phyloP scores from a whole-genome alignment of 2,888 invertebrate species.

The Nasonia oneida region DNA sequence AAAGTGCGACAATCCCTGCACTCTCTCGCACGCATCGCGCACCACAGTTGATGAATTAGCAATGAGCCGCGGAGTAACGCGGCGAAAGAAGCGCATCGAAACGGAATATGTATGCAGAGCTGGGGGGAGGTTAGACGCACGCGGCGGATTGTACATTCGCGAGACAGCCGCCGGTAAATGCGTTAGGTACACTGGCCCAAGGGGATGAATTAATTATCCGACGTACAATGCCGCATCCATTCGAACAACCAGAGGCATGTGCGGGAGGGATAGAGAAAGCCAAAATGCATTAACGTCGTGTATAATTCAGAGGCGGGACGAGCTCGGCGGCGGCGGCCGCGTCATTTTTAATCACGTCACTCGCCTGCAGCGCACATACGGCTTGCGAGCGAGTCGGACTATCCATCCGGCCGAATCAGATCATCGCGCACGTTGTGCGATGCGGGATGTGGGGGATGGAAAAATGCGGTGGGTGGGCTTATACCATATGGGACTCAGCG shows the following conservation, averaged over 20 bases:
- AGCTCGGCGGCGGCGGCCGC: background rate
- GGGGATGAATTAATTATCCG: conserved; percentile 53
- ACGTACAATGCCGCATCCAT: background rate
- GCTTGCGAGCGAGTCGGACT: background rate
- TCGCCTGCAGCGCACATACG: background rate
- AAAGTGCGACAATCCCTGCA: background rate
- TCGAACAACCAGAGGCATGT: background rate
- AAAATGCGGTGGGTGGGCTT: background rate
- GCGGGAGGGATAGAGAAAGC: background rate
- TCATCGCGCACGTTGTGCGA: background rate
- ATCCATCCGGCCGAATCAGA: background rate
- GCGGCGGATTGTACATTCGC: conserved; percentile 37
- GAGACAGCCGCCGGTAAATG: conserved; percentile 31
- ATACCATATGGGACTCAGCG: background rate
- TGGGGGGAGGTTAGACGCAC: background rate
- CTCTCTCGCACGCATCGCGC: background rate
- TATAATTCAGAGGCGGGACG: conserved; percentile 48
- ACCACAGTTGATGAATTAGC: background rate
- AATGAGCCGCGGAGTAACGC: background rate
- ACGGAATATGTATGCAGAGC: background rate
- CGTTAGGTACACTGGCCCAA: conserved; percentile 27
- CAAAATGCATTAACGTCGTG: conserved; percentile 52
- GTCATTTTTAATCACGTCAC: conserved; percentile 51
- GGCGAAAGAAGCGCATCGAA: background rate
- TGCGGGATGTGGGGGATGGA: conserved; percentile 63